A percentile compares a stretch with the other conserved stretches of the same genome.
phyloP scores from a whole-genome alignment of 2,888 invertebrate species.

The Microdon myrmicae region DNA sequence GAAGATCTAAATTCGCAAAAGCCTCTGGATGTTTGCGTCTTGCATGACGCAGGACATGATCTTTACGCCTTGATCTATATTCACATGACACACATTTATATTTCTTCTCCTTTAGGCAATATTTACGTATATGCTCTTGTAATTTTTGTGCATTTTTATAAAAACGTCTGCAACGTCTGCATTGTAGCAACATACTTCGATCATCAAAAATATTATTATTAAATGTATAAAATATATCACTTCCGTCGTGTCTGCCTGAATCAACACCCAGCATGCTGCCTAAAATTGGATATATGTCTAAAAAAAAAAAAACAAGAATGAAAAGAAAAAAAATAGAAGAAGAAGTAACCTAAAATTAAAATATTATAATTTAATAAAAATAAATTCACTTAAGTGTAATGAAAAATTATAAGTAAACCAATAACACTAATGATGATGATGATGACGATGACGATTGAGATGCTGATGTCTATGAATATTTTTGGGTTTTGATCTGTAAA shows the following conservation, averaged over 20 bases:
- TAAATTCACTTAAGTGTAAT: conserved; percentile 14
- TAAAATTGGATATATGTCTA: conserved; percentile 66
- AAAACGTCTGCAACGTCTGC: conserved; percentile 64
- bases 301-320: conserved; percentile 34
- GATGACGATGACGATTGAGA: conserved; percentile 27
- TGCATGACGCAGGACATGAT: conserved; percentile 64
- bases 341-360: conserved; percentile 24
- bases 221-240: conserved; percentile 30
- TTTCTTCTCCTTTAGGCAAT: conserved; percentile 65
- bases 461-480: conserved; percentile 6
- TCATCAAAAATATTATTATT: conserved; percentile 26
- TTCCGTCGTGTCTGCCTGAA: conserved; percentile 56
- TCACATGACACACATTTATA: conserved; percentile 65
- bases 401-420: conserved; percentile 9
- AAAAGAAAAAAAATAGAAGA: conserved; percentile 18
- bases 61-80: conserved; percentile 65
- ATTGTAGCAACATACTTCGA: conserved; percentile 58
- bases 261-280: conserved; percentile 65
- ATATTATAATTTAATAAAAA: conserved; percentile 12
- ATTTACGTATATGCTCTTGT: conserved; percentile 65
- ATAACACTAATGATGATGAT: conserved; percentile 24
- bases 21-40: conserved; percentile 63
- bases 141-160: conserved; percentile 64
- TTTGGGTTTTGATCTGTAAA: conserved; percentile 3
- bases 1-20: conserved; percentile 50